Conservation (phyloP, 2,888 invertebrate species). For the Linnaemya vulpina region DNA sequence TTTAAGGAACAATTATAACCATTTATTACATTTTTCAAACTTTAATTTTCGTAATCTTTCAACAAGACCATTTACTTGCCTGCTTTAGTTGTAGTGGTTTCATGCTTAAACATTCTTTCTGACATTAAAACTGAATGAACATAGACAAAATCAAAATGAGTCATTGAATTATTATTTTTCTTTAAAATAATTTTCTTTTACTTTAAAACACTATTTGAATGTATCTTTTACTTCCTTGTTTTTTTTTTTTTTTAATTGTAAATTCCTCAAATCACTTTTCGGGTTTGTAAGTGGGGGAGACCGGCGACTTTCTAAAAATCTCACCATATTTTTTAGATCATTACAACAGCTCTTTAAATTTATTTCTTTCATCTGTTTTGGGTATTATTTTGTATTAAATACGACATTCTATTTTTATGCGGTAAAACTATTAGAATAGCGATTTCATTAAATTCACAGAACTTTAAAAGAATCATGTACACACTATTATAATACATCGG, state of each 20-base stretch:
- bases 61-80: constrained; percentile 50
- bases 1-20: constrained; percentile 33
- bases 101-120: constrained; percentile 14
- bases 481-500: too few relatives aligned
- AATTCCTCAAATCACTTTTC: constrained; percentile 7
- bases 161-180: constrained; percentile 49
- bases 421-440: background rate
- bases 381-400: constrained; percentile 20
- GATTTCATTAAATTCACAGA: background rate
- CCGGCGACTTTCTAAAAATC: constrained; percentile 43
- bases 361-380: constrained; percentile 45
- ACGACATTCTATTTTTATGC: constrained; percentile 27
- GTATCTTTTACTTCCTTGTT: constrained; percentile 17
- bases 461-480: constrained; percentile 2
- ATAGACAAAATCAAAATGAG: constrained; percentile 43
- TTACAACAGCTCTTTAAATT: constrained; percentile 41
- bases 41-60: constrained; percentile 52
- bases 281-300: background rate
- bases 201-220: constrained; percentile 13
- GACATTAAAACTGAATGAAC: constrained; percentile 15
- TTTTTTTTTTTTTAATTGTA: background rate
- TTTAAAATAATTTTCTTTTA: constrained; percentile 9
- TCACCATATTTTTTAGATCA: constrained; percentile 20
- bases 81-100: background rate
- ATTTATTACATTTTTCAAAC: constrained; percentile 18